Evolutionary conservation across 1,140 invertebrate genomes (phyloP).

Genomic region (Cydia strobilella): DNA sequence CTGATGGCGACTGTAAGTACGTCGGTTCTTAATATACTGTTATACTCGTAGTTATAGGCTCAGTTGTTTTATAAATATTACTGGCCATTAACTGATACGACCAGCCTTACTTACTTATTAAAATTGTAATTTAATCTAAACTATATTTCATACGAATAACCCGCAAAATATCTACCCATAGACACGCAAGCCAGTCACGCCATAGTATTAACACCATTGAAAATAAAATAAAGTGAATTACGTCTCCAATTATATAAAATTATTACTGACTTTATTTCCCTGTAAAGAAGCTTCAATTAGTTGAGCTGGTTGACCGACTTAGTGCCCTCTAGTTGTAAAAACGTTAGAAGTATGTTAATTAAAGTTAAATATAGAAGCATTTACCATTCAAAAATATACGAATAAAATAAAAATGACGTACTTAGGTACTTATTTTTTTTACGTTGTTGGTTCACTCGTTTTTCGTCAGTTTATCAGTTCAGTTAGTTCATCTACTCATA

Average conservation of each 20-base stretch:
- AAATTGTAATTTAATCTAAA: not conserved
- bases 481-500: too few relatives aligned
- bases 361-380: not conserved
- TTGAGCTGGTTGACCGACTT: not conserved
- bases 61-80: not conserved
- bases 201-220: not conserved
- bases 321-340: not conserved
- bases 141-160: not conserved
- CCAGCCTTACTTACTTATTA: not conserved
- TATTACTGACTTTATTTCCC: not conserved
- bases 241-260: not conserved
- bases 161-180: conserved; percentile 7
- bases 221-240: not conserved
- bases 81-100: not conserved
- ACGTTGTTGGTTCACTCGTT: too few relatives aligned
- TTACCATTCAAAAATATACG: not conserved
- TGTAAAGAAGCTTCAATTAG: not conserved
- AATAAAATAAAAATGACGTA: too few relatives aligned
- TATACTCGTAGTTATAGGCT: not conserved
- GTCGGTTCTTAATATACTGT: not conserved
- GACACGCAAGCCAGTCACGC: not conserved
- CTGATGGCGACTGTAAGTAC: not conserved
- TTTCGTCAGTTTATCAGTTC: too few relatives aligned
- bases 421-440: too few relatives aligned
- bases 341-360: not conserved